Base-by-base conservation (phyloP, 2,888 invertebrate genomes). In the Chaetogeoica ovagalla region DNA sequence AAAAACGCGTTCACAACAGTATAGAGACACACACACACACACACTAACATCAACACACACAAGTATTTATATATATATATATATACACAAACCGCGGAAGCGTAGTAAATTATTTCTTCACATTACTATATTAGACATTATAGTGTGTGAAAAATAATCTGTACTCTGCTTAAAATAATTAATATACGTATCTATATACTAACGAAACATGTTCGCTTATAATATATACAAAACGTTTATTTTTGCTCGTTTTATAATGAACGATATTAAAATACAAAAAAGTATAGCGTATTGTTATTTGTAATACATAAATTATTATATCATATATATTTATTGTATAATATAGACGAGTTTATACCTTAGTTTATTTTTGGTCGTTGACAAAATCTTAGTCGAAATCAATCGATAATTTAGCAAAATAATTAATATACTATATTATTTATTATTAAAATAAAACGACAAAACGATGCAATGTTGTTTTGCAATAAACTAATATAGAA, bases 391-490 rank as follows among this genome's bases (percentile, higher is more conserved):
- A 39, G 23, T 3, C 65, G 37, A 37, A 13, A 5, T 37, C 9
- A 19, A 65, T 65, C n/a, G 37, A 21, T 52, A 65, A 57, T 7
- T 7, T 65, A 17, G 37, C 13, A 55, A 65, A 65, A 66, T 39
- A 74, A 74, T 74, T 21, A 39, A 65, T 72, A 19, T 72, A 19
- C 57, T 23, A 23, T 69, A 57, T 17, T 43, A 30, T 30, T 30
- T 73, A 52, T 37, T 73, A 43, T 7, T 9, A 71, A 55, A 70
- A 15, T 15, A 39, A 71, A 60, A 19, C 23, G 30, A 17, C 43
- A 69, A 69, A 69, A 30, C n/a, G 8, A 30, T 2, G n/a, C 48
- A 62, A 48, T 73, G 48, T 48, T 60, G 59, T 73, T 62, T 23
- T 48, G n/a, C 30, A 19, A 30, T 62, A 48, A 62, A 52, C 62